These are phyloP conservation scores for Augochlora pura DNA, from an alignment of 1,140 invertebrate genomes.

Conservation along the genomic window DNA sequence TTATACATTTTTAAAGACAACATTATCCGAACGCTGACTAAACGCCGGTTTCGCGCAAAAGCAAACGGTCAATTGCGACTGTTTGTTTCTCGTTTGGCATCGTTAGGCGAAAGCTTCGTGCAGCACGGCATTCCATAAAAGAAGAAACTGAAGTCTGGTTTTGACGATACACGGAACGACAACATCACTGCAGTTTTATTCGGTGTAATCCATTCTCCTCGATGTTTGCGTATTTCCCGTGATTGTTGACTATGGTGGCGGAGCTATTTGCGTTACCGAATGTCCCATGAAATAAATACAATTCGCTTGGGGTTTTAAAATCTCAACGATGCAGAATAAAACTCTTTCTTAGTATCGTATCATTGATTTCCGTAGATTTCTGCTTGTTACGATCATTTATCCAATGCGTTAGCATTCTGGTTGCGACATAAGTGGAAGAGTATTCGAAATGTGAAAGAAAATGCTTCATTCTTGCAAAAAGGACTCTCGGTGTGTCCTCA, in stretches of 20 bases:
- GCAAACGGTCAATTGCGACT: conserved; percentile 29
- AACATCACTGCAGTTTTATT: neutral
- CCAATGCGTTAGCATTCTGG: neutral
- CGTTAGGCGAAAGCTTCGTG: conserved; percentile 16
- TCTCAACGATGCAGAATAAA: no score
- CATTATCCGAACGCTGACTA: conserved; percentile 18
- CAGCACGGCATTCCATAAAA: neutral
- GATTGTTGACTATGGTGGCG: neutral
- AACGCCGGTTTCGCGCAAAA: conserved; percentile 1
- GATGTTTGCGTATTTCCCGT: neutral
- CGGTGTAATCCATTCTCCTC: neutral
- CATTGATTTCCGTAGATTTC: no score
- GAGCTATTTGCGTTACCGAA: no score
- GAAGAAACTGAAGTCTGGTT: conserved; percentile 2
- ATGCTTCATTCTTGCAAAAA: neutral
- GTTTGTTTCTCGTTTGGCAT: conserved; percentile 41
- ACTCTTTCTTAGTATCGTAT: no score
- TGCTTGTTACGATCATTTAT: no score
- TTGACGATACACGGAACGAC: neutral
- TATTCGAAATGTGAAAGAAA: neutral
- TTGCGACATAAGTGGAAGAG: neutral
- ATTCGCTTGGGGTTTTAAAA: no score
- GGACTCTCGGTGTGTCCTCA: neutral
- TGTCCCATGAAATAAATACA: neutral
- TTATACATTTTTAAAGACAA: conserved; percentile 12